A percentile compares a stretch with the other conserved stretches of the same genome.
These are phyloP conservation scores for Amazona guildingii DNA, from an alignment of 2,113 vertebrate species.

Conservation along the genomic window DNA sequence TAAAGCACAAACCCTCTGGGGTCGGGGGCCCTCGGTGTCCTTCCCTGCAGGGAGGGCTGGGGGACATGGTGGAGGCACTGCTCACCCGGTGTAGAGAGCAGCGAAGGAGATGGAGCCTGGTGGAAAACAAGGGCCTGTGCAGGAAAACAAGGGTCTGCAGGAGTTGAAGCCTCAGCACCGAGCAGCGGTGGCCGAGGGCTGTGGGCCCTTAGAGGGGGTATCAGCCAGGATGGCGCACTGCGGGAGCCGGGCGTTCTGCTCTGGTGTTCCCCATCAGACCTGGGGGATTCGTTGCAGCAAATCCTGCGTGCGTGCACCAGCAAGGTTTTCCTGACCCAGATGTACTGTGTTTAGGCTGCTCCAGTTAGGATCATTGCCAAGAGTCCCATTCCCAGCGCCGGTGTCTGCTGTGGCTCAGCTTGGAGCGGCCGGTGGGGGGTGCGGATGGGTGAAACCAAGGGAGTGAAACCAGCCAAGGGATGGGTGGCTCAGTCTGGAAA, in stretches of 20 bases:
- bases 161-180: fast-evolving
- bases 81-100: background rate
- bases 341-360: background rate
- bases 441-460: fast-evolving
- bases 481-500: fast-evolving
- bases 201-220: background rate
- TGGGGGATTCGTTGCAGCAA: background rate
- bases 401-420: background rate
- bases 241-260: fast-evolving
- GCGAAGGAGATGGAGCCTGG: background rate
- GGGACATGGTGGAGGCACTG: background rate
- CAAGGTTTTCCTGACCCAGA: background rate
- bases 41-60: background rate
- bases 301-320: fast-evolving
- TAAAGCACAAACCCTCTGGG: background rate
- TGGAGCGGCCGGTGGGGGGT: background rate
- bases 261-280: fast-evolving
- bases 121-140: background rate
- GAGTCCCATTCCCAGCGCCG: fast-evolving
- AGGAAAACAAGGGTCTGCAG: fast-evolving
- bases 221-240: fast-evolving
- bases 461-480: background rate
- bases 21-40: fast-evolving
- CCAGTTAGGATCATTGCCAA: fast-evolving
- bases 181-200: fast-evolving